Evolutionary conservation across 2,113 vertebrate genomes (phyloP).

Genomic region (Salvelinus alpinus): DNA sequence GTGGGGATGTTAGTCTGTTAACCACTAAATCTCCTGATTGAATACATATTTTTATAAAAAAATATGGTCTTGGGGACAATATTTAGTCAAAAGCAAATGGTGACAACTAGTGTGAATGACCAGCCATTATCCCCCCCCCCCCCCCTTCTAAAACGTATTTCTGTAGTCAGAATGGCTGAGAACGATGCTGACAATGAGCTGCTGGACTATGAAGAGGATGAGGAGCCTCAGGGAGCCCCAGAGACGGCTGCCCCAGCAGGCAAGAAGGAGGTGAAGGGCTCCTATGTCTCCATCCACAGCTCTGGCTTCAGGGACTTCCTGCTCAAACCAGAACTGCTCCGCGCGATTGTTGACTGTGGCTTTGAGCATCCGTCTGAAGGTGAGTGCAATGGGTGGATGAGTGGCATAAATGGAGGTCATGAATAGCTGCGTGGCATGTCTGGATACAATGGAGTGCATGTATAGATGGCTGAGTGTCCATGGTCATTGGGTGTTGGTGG

Average conservation of each 20-base stretch:
- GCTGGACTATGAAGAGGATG: constrained; percentile 87
- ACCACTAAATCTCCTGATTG: too few species aligned
- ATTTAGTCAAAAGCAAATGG: neutral
- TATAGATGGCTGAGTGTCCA: neutral
- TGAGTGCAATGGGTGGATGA: constrained; percentile 54
- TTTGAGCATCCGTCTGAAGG: constrained; percentile 90
- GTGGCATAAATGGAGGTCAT: neutral
- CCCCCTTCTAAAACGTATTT: constrained; percentile 27
- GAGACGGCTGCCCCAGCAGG: constrained; percentile 70
- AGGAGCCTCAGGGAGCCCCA: constrained; percentile 80
- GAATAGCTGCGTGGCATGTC: neutral
- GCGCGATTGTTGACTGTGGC: constrained; percentile 87
- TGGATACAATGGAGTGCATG: neutral
- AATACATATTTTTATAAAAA: too few species aligned
- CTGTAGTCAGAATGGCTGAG: constrained; percentile 77
- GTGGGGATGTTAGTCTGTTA: too few species aligned
- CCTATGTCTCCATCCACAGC: constrained; percentile 90
- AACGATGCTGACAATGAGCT: constrained; percentile 86
- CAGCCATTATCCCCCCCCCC: constrained; percentile 17
- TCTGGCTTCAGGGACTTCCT: constrained; percentile 89
- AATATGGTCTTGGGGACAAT: neutral
- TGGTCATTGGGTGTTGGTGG: neutral
- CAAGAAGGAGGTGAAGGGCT: constrained; percentile 89
- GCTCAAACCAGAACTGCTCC: constrained; percentile 85
- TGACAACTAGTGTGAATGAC: neutral